Evolutionary conservation across 2,113 vertebrate genomes (phyloP), one percentile per base, ranked within the genome.

Genomic region (Lasiurus cinereus): DNA sequence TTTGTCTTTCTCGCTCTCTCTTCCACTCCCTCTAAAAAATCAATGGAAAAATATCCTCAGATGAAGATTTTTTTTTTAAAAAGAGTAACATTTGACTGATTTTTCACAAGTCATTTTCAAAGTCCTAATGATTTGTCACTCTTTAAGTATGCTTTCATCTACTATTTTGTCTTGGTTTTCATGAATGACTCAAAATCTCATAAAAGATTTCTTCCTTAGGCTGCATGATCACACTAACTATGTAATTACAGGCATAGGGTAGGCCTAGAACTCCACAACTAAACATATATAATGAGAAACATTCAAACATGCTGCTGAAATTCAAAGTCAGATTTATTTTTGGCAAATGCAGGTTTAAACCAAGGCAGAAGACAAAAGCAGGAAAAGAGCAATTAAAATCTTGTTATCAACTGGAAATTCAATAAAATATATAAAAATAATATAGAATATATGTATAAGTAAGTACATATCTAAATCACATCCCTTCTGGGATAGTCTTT

Each of bases 51-150:
- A 62, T 62, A 62, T 62, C 24, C 24, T 62, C 22, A 59, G 9
- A 59, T 59, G 56, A 59, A 24, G 22, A 24, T 59, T 22, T 54
- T 54, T 54, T 56, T 56, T 56, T 56, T 8, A 22, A 24, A 10
- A 54, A 46, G 64, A 67, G 14, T n/a, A 15, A 67, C 6, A 67
- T 66, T 50, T 43, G 56, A 92, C 62, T 27, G 18, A 69, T 59
- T 90, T 90, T n/a, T 70, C 9, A 56, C 11, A 11, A 85, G 33
- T 79, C 88, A 79, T 83, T 77, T 83, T n/a, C 82, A 62, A 95
- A 78, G 27, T 15, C 70, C 24, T 73, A 85, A 85, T 39, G 54
- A 86, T 12, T 29, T 93, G 52, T n/a, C 27, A 43, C n/a, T 93
- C 46, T 72, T 73, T 74, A 94, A 89, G 43, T 85, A 31, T 36